Evolutionary conservation across 2,113 vertebrate species (phyloP), one percentile per base, ranked within the genome.

Genomic region (Corythaixoides concolor): DNA sequence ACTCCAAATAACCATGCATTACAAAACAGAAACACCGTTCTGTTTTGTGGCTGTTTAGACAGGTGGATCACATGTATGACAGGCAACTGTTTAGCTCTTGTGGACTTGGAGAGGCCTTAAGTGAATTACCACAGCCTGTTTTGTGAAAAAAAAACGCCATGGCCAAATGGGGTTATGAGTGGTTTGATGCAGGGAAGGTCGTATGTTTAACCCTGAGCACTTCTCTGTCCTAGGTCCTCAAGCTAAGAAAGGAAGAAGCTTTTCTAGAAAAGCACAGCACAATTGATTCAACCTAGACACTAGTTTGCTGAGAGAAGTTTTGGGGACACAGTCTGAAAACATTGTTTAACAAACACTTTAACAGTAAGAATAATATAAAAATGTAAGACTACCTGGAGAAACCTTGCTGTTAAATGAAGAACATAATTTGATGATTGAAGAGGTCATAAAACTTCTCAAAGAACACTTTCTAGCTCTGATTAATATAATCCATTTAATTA

Each of bases 361-460:
- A 47, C 73, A 85, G n/a, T 64, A 53, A 90, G 53, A 81, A 58
- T 68, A 75, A 72, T 56, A 86, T 12, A 60, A 93, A 94, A 93
- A 72, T 22, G 18, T 79, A 52, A 68, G 74, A 78, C 30, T 45
- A 14, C 41, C 78, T 70, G 39, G 58, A 90, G 94, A 92, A 93
- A 69, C 45, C 93, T 90, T 96, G 95, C 96, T 96, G 95, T 86
- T 96, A 96, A 95, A 78, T 95, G 89, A 92, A 93, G 94, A 90
- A 95, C 5, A 7, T 95, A 89, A 96, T 97, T 95, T 95, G 69
- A 79, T 95, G 92, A 95, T 60, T 96, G 80, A 94, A 96, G 96
- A 95, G 90, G 89, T 93, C 62, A 78, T 93, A 92, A 96, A 89
- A 84, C 68, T 93, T 88, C 56, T 96, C 80, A 81, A 94, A 94